Base-by-base conservation (phyloP, 2,888 invertebrate genomes). In the Petrophora chlorosata region DNA sequence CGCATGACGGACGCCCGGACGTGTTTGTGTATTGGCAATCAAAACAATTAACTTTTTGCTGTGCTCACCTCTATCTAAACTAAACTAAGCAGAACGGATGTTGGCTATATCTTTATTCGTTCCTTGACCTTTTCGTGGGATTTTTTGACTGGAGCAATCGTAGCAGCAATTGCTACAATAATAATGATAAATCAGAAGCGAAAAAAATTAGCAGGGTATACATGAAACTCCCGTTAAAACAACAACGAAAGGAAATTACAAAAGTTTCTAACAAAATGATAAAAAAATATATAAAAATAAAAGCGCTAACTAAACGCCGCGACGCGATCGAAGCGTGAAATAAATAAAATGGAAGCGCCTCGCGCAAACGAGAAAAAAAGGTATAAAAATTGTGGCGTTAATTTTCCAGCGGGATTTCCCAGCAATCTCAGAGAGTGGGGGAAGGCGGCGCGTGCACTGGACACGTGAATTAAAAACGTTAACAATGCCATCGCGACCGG, bases 401-500 rank as follows among this genome's bases (percentile, higher is more conserved):
- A 88, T 88, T 89, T 87, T 85, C 85, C 85, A 85, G 76, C 78
- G 85, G 87, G 87, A 89, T 89, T 90, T 88, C 82, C 85, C 85
- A 80, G 79, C 84, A 82, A 82, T 83, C 80, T 75, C 73, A 62
- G 70, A 63, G 70, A 73, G 66, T 58, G 67, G 66, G 67, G 67
- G 67, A 73, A 73, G 74, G 76, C 76, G 73, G 77, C 82, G 84
- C 85, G 84, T 89, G 89, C 83, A 76, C 71, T 74, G 82, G 89
- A 89, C 88, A 89, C 86, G 81, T 88, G 87, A 89, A 89, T 88
- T 88, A 88, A 89, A 88, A 88, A 82, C 82, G 83, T 81, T 87
- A 84, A 88, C 88, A 89, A 86, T 83, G 81, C 70, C 79, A 74
- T 70, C 76, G 76, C 83, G 79, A 74, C 76, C 69, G 71, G 78